Evolutionary conservation across 2,888 invertebrate species (phyloP).

Genomic region (Scrobipalpa atriplicella): DNA sequence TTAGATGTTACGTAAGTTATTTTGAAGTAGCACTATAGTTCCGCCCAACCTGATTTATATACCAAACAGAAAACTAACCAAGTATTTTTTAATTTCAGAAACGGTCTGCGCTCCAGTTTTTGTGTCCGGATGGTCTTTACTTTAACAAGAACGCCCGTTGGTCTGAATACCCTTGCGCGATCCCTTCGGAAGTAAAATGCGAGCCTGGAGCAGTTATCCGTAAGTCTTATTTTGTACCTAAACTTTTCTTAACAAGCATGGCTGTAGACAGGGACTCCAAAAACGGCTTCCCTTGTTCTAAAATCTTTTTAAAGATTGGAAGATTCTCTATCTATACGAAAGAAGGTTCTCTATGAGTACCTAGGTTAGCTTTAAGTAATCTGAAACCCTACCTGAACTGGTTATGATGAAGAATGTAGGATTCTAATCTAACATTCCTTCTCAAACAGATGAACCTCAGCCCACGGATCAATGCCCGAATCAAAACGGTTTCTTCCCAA

Average conservation of each 20-base stretch:
- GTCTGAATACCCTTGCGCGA: conserved; percentile 87
- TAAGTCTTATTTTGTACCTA: conserved; percentile 40
- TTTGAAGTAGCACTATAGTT: not conserved
- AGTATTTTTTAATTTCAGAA: conserved; percentile 53
- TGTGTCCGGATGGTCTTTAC: conserved; percentile 89
- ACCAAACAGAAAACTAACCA: too few species aligned
- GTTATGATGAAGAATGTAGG: not conserved
- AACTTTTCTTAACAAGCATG: too few species aligned
- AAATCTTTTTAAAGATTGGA: too few species aligned
- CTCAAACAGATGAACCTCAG: conserved; percentile 35
- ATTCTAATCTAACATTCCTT: not conserved
- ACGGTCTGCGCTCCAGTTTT: conserved; percentile 83
- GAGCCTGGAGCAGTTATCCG: conserved; percentile 73
- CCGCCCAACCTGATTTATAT: too few species aligned
- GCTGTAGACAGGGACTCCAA: too few species aligned
- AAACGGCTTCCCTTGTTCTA: too few species aligned
- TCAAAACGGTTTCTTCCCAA: conserved; percentile 53
- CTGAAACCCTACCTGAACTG: too few species aligned
- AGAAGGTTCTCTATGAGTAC: too few species aligned
- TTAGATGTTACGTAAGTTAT: conserved; percentile 80
- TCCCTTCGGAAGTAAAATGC: conserved; percentile 88
- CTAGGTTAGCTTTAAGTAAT: too few species aligned
- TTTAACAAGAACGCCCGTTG: conserved; percentile 85
- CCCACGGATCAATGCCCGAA: conserved; percentile 40
- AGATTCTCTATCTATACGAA: too few species aligned